Percentiles rank a stretch among this genome's conserved stretches.
These are phyloP conservation scores for Caenorhabditis imperialis DNA, from an alignment of 2,888 invertebrate genomes.

Conservation along the genomic window DNA sequence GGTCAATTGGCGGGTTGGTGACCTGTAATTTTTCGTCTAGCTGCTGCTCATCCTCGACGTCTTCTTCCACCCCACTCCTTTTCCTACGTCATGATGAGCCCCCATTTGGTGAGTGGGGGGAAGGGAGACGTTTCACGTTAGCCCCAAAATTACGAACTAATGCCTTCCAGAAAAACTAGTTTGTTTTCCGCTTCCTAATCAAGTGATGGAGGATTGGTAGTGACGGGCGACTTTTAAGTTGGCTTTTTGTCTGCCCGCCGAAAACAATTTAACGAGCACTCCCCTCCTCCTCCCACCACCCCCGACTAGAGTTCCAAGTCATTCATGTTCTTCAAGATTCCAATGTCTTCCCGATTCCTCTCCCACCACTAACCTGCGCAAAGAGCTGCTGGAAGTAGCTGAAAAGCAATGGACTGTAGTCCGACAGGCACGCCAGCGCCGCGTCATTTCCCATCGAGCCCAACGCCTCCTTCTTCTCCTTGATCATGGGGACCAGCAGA, in stretches of 20 bases:
- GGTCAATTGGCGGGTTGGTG: constrained; percentile 99
- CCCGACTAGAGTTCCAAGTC: background rate
- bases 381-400: constrained; percentile 99
- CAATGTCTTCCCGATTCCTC: background rate
- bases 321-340: background rate
- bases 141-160: constrained; percentile 19
- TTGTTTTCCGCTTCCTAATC: constrained; percentile 49
- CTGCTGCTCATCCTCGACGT: background rate
- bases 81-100: constrained; percentile 11
- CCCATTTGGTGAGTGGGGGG: too few relatives aligned
- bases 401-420: constrained; percentile 93
- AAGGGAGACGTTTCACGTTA: too few relatives aligned
- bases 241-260: constrained; percentile 3
- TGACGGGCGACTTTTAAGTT: background rate
- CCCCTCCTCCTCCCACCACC: too few relatives aligned
- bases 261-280: constrained; percentile 48
- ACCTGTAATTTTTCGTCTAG: constrained; percentile 75
- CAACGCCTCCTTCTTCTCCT: constrained; percentile 95
- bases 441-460: constrained; percentile 99
- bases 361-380: constrained; percentile 88
- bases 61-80: background rate
- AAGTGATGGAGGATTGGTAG: constrained; percentile 8
- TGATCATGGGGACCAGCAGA: constrained; percentile 94
- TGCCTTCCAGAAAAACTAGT: background rate
- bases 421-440: constrained; percentile 94